phyloP scores from a whole-genome alignment of 2,113 vertebrate species.

The Triplophysa dalaica region DNA sequence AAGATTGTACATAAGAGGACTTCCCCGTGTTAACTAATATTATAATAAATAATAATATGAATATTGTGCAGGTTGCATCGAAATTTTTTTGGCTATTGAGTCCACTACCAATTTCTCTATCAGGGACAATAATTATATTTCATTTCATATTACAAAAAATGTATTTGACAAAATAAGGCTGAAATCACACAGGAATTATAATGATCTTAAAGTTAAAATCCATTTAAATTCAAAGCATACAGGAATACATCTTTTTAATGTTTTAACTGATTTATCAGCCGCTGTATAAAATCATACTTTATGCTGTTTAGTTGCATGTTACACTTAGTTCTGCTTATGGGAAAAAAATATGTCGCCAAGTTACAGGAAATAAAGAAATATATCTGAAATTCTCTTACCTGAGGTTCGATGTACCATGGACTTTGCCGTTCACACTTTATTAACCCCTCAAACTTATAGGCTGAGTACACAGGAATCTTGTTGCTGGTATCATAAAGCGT shows the following conservation, averaged over 20 bases:
- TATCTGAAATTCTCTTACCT: neutral
- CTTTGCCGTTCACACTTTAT: fast-evolving
- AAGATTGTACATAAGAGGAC: neutral
- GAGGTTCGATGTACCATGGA: slow-evolving; percentile 12
- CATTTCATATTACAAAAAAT: too few species aligned
- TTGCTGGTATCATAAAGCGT: neutral
- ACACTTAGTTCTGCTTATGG: neutral
- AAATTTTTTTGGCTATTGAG: too few species aligned
- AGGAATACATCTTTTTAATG: too few species aligned
- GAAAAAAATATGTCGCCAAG: neutral
- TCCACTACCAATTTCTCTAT: too few species aligned
- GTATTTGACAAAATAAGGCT: too few species aligned
- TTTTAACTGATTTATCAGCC: too few species aligned
- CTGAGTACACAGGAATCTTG: slow-evolving; percentile 40
- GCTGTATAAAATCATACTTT: too few species aligned
- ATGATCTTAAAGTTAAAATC: too few species aligned
- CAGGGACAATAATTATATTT: too few species aligned
- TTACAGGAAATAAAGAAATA: neutral
- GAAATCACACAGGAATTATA: too few species aligned
- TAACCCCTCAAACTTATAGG: neutral
- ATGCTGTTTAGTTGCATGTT: too few species aligned
- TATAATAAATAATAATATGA: neutral
- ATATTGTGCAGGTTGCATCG: neutral
- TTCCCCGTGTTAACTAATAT: neutral
- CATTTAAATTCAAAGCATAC: too few species aligned